Evolutionary conservation across 2,888 invertebrate genomes (phyloP).

Genomic region (Trissolcus japonicus): DNA sequence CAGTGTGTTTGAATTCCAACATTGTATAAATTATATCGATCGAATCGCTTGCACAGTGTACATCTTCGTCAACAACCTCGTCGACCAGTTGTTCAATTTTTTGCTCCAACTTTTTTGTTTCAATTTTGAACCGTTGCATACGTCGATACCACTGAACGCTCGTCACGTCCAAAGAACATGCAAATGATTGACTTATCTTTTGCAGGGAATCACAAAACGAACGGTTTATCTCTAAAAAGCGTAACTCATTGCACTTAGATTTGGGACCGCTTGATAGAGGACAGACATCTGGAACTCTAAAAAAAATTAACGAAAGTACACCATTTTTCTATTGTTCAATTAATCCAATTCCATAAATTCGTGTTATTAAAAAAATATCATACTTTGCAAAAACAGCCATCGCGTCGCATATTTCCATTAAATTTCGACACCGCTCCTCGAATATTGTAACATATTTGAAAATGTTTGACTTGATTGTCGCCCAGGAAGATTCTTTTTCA

Average conservation of each 20-base stretch:
- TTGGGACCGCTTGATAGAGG: conserved; percentile 50
- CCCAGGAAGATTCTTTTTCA: conserved; percentile 73
- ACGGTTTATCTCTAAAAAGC: conserved; percentile 39
- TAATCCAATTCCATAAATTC: neutral
- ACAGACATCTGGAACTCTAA: conserved; percentile 31
- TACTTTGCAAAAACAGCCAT: conserved; percentile 78
- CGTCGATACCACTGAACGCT: conserved; percentile 36
- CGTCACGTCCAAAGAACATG: conserved; percentile 42
- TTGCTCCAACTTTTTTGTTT: conserved; percentile 32
- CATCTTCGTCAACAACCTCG: conserved; percentile 38
- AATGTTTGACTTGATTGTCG: conserved; percentile 76
- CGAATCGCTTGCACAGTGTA: conserved; percentile 35
- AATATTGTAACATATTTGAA: conserved; percentile 79
- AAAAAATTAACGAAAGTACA: neutral
- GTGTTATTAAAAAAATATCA: neutral
- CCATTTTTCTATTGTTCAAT: neutral
- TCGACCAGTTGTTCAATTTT: conserved; percentile 33
- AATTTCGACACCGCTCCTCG: conserved; percentile 78
- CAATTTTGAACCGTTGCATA: conserved; percentile 24
- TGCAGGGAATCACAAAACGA: conserved; percentile 36
- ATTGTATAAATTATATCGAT: conserved; percentile 49
- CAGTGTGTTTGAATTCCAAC: conserved; percentile 35
- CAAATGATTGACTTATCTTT: conserved; percentile 32
- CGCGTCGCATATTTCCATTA: conserved; percentile 78
- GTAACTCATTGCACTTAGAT: conserved; percentile 42